phyloP scores from a whole-genome alignment of 2,888 invertebrate genomes.

The Aleiodes alternator region DNA sequence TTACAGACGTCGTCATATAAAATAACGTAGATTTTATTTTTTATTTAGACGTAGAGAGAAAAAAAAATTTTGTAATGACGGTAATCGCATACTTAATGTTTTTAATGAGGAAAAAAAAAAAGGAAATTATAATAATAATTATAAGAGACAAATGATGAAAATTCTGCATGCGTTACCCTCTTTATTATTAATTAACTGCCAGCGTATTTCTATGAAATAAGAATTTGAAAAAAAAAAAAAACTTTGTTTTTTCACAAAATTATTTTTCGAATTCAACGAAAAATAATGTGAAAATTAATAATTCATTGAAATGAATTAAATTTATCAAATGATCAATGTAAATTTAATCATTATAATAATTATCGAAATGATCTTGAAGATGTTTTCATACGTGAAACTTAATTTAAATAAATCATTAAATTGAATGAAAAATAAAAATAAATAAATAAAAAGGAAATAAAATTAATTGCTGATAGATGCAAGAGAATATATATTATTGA shows the following conservation, averaged over 20 bases:
- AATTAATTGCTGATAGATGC: slow-evolving; percentile 7
- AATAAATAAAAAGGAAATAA: not conserved
- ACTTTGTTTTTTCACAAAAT: slow-evolving; percentile 30
- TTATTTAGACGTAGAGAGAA: slow-evolving; percentile 13
- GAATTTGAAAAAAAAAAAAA: slow-evolving; percentile 8
- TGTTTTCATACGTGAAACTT: slow-evolving; percentile 36
- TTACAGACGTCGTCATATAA: slow-evolving; percentile 7
- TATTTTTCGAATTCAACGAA: slow-evolving; percentile 43
- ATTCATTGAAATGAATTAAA: slow-evolving; percentile 17
- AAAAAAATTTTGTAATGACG: slow-evolving; percentile 35
- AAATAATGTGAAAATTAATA: slow-evolving; percentile 45
- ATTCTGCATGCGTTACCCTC: slow-evolving; percentile 62
- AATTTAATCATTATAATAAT: slow-evolving; percentile 40
- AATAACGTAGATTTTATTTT: slow-evolving; percentile 30
- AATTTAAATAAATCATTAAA: slow-evolving; percentile 23
- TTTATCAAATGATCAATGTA: slow-evolving; percentile 1
- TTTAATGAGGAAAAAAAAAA: slow-evolving; percentile 12
- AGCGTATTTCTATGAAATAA: slow-evolving; percentile 48
- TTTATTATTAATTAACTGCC: slow-evolving; percentile 64
- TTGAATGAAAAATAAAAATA: slow-evolving; percentile 8
- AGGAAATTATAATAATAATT: slow-evolving; percentile 32
- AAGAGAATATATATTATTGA: slow-evolving; percentile 47
- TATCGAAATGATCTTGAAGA: slow-evolving; percentile 46
- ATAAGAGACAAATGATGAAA: slow-evolving; percentile 26
- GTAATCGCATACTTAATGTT: slow-evolving; percentile 36